A percentile compares a stretch with the other conserved stretches of the same genome.
These are phyloP conservation scores for Bufo gargarizans DNA, from an alignment of 2,113 vertebrate species.

Conservation along the genomic window DNA sequence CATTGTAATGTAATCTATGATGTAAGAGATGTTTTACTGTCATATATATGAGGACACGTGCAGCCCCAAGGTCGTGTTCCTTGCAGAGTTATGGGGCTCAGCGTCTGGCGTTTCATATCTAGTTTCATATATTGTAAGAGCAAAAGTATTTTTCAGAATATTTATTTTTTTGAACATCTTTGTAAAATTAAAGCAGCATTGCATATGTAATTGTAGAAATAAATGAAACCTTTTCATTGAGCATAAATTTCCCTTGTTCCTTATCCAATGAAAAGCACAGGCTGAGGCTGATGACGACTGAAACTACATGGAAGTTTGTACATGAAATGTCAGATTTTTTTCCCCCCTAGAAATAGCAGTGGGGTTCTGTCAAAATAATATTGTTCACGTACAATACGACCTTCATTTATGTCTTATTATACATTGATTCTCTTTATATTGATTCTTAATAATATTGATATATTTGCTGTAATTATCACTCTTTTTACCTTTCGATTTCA, in stretches of 20 bases:
- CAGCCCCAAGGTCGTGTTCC: conserved; percentile 35
- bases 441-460: neutral
- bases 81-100: neutral
- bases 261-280: conserved; percentile 3
- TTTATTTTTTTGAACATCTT: conserved; percentile 50
- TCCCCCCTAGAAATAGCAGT: neutral
- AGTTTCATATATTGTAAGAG: conserved; percentile 46
- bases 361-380: neutral
- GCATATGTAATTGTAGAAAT: conserved; percentile 25
- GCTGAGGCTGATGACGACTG: neutral
- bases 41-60: neutral
- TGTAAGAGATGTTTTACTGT: conserved; percentile 1
- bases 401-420: neutral
- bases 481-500: neutral
- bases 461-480: neutral
- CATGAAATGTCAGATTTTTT: neutral
- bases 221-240: neutral
- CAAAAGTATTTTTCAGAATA: conserved; percentile 44
- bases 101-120: conserved; percentile 31
- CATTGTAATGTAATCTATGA: conserved; percentile 7
- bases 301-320: neutral
- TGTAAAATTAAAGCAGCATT: conserved; percentile 47
- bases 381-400: neutral
- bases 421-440: neutral
- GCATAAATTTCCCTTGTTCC: neutral